Conservation (phyloP, 2,888 invertebrate genomes). For the Eupithecia inturbata region DNA sequence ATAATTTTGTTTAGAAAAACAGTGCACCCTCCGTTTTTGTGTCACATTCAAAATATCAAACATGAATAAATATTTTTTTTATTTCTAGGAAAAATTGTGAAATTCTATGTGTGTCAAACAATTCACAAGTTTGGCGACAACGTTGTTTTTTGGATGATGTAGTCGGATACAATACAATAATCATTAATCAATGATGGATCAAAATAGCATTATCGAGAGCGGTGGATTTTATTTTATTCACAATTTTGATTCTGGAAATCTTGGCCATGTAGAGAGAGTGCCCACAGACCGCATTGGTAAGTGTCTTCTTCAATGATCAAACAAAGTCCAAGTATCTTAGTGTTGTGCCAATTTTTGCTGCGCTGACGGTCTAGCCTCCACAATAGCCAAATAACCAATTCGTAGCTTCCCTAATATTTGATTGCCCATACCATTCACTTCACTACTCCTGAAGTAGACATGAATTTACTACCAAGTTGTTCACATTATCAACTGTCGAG, state of each 20-base stretch:
- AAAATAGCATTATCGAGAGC: conserved; percentile 83
- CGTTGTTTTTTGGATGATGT: conserved; percentile 76
- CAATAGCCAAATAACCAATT: conserved; percentile 18
- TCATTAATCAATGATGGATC: conserved; percentile 75
- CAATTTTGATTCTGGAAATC: conserved; percentile 95
- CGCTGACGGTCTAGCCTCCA: conserved; percentile 50
- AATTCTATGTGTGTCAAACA: conserved; percentile 65
- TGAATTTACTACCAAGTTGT: background rate
- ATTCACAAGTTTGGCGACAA: conserved; percentile 60
- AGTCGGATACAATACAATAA: conserved; percentile 60
- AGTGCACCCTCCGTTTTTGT: conserved; percentile 76
- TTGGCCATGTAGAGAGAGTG: conserved; percentile 91
- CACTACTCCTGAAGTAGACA: background rate
- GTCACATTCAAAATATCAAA: conserved; percentile 76
- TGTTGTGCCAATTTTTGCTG: conserved; percentile 54
- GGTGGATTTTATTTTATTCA: conserved; percentile 92
- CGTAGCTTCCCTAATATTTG: background rate
- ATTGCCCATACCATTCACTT: background rate
- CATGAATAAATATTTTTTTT: conserved; percentile 69
- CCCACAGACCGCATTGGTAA: conserved; percentile 84
- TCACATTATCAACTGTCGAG: background rate
- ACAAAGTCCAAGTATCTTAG: conserved; percentile 38
- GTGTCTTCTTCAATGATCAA: conserved; percentile 44
- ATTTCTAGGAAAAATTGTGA: conserved; percentile 70
- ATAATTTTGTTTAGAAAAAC: conserved; percentile 85